Evolutionary conservation across 2,113 vertebrate genomes (phyloP).

Genomic region (Bubo scandiacus): DNA sequence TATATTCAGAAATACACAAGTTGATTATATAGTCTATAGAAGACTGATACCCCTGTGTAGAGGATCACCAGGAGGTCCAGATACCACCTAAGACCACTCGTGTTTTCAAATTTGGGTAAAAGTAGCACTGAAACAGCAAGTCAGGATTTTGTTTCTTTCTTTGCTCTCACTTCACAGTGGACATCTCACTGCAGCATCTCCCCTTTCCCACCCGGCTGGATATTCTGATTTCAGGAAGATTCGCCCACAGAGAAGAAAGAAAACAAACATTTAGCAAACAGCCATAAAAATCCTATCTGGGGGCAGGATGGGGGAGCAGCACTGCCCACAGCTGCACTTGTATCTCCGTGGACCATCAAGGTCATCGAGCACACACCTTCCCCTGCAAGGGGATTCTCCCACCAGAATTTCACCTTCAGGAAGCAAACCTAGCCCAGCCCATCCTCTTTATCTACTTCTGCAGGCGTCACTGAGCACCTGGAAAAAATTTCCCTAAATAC

Average conservation of each 20-base stretch:
- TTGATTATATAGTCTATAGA: background rate
- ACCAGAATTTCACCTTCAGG: background rate
- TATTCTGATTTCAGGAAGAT: background rate
- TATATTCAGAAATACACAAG: background rate
- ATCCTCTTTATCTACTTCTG: background rate
- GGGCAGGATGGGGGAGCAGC: background rate
- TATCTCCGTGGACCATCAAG: background rate
- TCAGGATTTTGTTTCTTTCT: background rate
- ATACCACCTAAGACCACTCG: background rate
- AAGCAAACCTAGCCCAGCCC: background rate
- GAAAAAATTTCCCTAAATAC: background rate
- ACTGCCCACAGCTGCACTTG: rapidly evolving
- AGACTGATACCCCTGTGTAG: background rate
- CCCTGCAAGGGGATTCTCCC: background rate
- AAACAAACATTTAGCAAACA: background rate
- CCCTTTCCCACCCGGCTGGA: background rate
- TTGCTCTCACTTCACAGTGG: rapidly evolving
- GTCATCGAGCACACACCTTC: background rate
- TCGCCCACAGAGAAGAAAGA: background rate
- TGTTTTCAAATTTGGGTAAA: background rate
- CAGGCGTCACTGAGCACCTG: background rate
- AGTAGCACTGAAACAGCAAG: background rate
- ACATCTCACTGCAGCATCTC: background rate
- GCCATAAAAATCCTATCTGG: background rate
- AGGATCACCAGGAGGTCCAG: background rate